A percentile compares a stretch with the other conserved stretches of the same genome.
Evolutionary conservation across 2,888 invertebrate genomes (phyloP).

Genomic region (Cryptosula pallasiana): DNA sequence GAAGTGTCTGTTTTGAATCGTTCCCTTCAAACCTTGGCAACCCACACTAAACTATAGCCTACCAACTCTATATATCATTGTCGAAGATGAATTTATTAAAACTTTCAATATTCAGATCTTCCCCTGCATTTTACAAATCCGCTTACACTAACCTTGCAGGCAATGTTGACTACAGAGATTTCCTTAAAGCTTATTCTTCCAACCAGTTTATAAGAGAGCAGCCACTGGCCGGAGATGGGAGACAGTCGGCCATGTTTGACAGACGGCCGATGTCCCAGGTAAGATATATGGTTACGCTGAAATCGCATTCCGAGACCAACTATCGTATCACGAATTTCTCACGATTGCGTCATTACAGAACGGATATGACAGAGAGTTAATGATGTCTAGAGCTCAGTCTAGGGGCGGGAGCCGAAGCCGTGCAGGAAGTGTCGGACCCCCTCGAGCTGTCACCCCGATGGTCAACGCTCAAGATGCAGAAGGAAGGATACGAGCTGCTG

Average conservation of each 20-base stretch:
- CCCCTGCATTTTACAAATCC: too few relatives aligned
- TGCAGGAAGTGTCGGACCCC: conserved; percentile 22
- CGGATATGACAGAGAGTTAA: conserved; percentile 13
- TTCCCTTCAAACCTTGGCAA: too few relatives aligned
- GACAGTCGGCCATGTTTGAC: conserved; percentile 22
- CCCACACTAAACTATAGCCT: too few relatives aligned
- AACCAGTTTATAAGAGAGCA: neutral
- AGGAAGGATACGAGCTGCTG: conserved; percentile 34
- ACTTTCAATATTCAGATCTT: too few relatives aligned
- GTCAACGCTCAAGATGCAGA: conserved; percentile 47
- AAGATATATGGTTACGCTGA: neutral
- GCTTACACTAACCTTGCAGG: conserved; percentile 27
- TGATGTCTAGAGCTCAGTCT: conserved; percentile 8
- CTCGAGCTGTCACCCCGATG: conserved; percentile 36
- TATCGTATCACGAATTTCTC: too few relatives aligned
- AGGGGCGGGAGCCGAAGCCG: neutral
- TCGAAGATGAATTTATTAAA: too few relatives aligned
- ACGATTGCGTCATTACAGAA: too few relatives aligned
- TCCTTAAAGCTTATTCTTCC: conserved; percentile 35
- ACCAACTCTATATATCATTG: too few relatives aligned
- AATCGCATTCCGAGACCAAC: neutral
- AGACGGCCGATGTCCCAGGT: conserved; percentile 12
- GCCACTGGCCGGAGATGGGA: conserved; percentile 6
- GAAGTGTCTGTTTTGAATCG: too few relatives aligned
- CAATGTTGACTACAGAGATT: conserved; percentile 45